These are phyloP conservation scores for Glaucomys volans DNA, from an alignment of 2,113 vertebrate species.

Conservation along the genomic window DNA sequence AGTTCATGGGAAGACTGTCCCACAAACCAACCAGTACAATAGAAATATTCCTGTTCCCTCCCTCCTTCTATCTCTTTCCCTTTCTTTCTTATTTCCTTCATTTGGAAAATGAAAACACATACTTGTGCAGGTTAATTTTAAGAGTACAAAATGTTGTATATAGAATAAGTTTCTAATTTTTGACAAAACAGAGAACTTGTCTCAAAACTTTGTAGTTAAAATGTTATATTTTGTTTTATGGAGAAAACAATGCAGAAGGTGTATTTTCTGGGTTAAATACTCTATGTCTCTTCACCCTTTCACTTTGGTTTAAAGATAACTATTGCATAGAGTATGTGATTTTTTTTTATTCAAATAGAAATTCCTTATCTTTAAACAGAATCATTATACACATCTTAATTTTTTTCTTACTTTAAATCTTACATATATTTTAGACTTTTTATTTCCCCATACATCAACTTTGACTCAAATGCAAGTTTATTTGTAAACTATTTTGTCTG, in stretches of 20 bases:
- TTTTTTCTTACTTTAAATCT: neutral
- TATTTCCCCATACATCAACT: neutral
- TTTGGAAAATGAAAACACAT: neutral
- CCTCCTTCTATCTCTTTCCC: neutral
- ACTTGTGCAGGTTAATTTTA: neutral
- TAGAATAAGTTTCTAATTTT: neutral
- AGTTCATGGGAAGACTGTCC: neutral
- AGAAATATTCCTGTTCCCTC: accelerated
- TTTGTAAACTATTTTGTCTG: neutral
- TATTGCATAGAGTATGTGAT: neutral
- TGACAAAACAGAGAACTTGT: neutral
- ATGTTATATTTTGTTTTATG: neutral
- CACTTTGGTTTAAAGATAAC: neutral
- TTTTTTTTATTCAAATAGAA: neutral
- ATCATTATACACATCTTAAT: neutral
- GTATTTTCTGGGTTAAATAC: neutral
- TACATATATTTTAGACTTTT: neutral
- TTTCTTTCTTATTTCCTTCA: neutral
- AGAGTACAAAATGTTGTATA: neutral
- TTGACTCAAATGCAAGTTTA: neutral
- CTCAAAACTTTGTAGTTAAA: neutral
- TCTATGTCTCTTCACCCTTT: neutral
- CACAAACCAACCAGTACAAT: accelerated
- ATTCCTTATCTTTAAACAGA: slow-evolving; percentile 4
- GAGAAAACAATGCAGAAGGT: neutral